Percentiles rank a stretch among this genome's conserved stretches.
Evolutionary conservation across 2,888 invertebrate genomes (phyloP).

Genomic region (Tetragnatha montana): DNA sequence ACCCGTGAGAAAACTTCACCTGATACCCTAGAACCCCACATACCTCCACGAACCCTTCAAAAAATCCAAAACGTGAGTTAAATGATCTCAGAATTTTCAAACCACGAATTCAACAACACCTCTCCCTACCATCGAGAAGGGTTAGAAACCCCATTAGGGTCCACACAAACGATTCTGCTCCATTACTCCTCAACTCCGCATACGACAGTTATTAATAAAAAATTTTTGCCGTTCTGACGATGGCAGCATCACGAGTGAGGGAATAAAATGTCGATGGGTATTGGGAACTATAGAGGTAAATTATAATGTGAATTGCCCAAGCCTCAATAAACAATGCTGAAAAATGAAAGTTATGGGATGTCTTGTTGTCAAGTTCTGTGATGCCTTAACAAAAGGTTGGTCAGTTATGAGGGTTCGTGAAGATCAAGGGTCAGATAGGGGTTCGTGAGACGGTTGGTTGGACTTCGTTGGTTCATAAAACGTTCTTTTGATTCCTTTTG

Average conservation of each 20-base stretch:
- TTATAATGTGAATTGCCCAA: background rate
- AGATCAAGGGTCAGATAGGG: background rate
- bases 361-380: constrained; percentile 41
- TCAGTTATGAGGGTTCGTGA: background rate
- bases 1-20: background rate
- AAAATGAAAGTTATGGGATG: background rate
- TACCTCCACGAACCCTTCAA: background rate
- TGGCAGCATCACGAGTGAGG: background rate
- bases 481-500: background rate
- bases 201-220: background rate
- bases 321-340: background rate
- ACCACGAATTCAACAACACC: background rate
- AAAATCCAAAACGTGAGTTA: background rate
- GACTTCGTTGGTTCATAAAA: background rate
- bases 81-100: background rate
- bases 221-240: background rate
- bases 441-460: background rate
- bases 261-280: background rate
- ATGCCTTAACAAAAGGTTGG: constrained; percentile 16
- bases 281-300: background rate
- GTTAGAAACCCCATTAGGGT: background rate
- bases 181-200: background rate
- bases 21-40: background rate
- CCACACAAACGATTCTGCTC: background rate
- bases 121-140: background rate